Evolutionary conservation across 2,797 vertebrate species (phyloP).

Genomic region (Decapterus maruadsi): DNA sequence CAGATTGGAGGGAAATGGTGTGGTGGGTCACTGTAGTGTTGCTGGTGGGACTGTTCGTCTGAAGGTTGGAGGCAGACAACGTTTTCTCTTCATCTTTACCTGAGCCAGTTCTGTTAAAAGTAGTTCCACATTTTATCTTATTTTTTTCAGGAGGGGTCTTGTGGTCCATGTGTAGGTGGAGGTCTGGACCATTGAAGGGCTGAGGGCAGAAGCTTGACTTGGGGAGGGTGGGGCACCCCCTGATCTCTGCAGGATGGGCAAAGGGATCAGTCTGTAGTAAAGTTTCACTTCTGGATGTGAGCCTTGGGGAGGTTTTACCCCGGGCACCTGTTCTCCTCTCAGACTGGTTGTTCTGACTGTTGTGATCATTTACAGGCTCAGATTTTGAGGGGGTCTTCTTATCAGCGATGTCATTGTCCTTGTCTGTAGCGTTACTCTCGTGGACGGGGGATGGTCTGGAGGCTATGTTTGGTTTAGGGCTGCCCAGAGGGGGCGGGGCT

Average conservation of each 20-base stretch:
- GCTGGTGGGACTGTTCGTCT: neutral
- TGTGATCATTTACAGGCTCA: constrained; percentile 1
- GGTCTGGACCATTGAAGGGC: neutral
- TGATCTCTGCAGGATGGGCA: constrained; percentile 16
- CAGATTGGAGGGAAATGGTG: neutral
- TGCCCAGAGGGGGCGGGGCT: neutral
- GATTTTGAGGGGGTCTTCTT: neutral
- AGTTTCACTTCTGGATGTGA: neutral
- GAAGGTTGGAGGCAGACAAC: neutral
- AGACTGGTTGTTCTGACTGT: neutral
- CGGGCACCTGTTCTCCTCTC: neutral
- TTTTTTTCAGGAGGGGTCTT: constrained; percentile 5
- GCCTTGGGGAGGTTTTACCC: constrained; percentile 1
- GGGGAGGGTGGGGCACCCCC: neutral
- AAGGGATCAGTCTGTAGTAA: constrained; percentile 22
- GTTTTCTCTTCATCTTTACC: neutral
- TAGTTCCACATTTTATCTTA: neutral
- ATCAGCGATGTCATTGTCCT: constrained; percentile 1
- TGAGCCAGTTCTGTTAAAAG: neutral
- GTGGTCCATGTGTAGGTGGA: neutral
- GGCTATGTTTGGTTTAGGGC: neutral
- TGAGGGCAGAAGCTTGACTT: neutral
- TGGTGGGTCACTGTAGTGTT: constrained; percentile 8
- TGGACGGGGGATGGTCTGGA: constrained; percentile 6
- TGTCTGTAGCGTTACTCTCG: constrained; percentile 5